phyloP scores from a whole-genome alignment of 2,888 invertebrate species.

The Idaea straminata region DNA sequence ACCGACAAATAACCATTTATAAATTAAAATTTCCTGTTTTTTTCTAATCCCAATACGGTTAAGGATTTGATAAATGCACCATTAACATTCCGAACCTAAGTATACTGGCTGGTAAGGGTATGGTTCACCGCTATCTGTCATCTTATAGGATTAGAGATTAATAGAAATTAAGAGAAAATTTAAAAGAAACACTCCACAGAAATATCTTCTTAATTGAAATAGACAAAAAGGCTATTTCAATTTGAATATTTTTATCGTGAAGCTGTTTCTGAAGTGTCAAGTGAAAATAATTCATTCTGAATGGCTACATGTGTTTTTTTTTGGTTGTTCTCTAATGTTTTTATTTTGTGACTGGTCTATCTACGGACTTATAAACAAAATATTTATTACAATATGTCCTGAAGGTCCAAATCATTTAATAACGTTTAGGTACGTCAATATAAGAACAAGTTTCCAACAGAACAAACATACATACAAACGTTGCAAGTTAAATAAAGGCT shows the following conservation, averaged over 20 bases:
- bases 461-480: too few species aligned
- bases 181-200: neutral
- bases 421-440: too few species aligned
- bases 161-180: slow-evolving; percentile 19
- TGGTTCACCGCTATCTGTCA: slow-evolving; percentile 39
- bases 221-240: slow-evolving; percentile 1
- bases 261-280: slow-evolving; percentile 1
- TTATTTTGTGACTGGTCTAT: neutral
- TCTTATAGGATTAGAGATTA: slow-evolving; percentile 44
- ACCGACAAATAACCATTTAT: slow-evolving; percentile 4
- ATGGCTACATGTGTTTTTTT: neutral
- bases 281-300: slow-evolving; percentile 2
- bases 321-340: neutral
- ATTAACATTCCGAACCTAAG: slow-evolving; percentile 58
- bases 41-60: slow-evolving; percentile 25
- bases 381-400: too few species aligned
- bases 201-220: neutral
- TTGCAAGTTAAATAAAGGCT: too few species aligned
- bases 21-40: slow-evolving; percentile 16
- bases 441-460: too few species aligned
- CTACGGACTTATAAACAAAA: neutral
- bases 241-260: slow-evolving; percentile 5
- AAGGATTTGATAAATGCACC: slow-evolving; percentile 61
- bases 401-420: too few species aligned
- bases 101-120: slow-evolving; percentile 27